Conservation (phyloP, 2,888 invertebrate genomes). For the Scaptomyza parva region DNA sequence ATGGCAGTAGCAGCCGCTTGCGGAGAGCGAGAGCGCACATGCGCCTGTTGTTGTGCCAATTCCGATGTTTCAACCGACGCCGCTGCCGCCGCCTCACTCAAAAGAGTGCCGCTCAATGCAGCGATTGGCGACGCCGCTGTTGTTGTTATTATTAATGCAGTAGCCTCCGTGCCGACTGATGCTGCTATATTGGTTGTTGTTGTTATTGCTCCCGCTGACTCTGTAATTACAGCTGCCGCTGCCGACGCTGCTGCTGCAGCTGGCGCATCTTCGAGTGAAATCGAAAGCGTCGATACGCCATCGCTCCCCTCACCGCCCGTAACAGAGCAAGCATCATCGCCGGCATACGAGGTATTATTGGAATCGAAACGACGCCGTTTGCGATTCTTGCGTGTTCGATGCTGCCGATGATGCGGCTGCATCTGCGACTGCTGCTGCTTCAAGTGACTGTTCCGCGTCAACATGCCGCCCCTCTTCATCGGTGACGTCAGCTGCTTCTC, state of each 20-base stretch:
- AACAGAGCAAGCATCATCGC: constrained; percentile 50
- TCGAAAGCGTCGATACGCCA: constrained; percentile 54
- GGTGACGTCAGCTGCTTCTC: constrained; percentile 92
- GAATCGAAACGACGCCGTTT: constrained; percentile 84
- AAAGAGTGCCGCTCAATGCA: constrained; percentile 55
- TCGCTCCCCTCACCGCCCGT: constrained; percentile 17
- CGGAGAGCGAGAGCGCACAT: constrained; percentile 70
- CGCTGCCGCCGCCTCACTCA: constrained; percentile 67
- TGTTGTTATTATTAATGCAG: constrained; percentile 13
- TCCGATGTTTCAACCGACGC: constrained; percentile 64
- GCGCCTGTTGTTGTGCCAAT: constrained; percentile 67
- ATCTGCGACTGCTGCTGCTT: constrained; percentile 59
- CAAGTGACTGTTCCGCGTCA: constrained; percentile 58
- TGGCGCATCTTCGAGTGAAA: constrained; percentile 52
- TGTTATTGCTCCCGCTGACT: constrained; percentile 13
- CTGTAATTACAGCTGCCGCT: constrained; percentile 4
- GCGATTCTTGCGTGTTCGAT: constrained; percentile 87
- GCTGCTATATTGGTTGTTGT: constrained; percentile 1
- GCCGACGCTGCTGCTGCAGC: not conserved
- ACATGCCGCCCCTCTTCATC: constrained; percentile 86
- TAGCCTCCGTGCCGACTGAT: constrained; percentile 5
- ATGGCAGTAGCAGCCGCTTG: constrained; percentile 52
- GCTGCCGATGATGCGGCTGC: constrained; percentile 82
- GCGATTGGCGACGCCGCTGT: constrained; percentile 27
- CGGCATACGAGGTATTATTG: constrained; percentile 70